Evolutionary conservation across 2,888 invertebrate genomes (phyloP).

Genomic region (Cheilosia vernalis): DNA sequence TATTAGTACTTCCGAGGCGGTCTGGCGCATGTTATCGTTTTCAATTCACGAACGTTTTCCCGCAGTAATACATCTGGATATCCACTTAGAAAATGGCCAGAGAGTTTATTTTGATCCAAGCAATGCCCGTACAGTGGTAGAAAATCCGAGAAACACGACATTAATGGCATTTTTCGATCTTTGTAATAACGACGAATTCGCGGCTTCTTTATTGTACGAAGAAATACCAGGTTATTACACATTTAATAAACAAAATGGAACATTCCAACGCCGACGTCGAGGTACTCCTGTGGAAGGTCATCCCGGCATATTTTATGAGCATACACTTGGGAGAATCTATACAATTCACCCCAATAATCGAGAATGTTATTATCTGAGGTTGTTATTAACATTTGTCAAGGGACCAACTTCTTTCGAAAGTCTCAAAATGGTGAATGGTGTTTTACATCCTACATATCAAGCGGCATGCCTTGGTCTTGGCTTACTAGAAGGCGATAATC

Average conservation of each 20-base stretch:
- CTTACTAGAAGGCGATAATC: background rate
- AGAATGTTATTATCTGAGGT: background rate
- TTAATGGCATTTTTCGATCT: slow-evolving; percentile 80
- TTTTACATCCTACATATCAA: background rate
- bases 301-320: too few relatives aligned
- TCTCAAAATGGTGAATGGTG: background rate
- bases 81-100: slow-evolving; percentile 51
- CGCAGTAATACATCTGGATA: slow-evolving; percentile 11
- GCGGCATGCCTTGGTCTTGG: background rate
- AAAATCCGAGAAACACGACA: slow-evolving; percentile 70
- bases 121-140: background rate
- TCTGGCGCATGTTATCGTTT: slow-evolving; percentile 60
- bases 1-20: slow-evolving; percentile 63
- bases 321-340: too few relatives aligned
- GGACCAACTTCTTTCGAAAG: background rate
- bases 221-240: slow-evolving; percentile 74
- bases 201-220: slow-evolving; percentile 78
- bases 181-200: slow-evolving; percentile 77
- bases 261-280: too few relatives aligned
- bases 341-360: background rate
- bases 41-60: slow-evolving; percentile 34
- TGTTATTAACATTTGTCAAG: background rate
- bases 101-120: too few relatives aligned
- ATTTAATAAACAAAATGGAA: too few relatives aligned
- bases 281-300: background rate